Percentiles rank a stretch among this genome's conserved stretches.
Evolutionary conservation across 2,113 vertebrate genomes (phyloP).

Genomic region (Scopus umbretta): DNA sequence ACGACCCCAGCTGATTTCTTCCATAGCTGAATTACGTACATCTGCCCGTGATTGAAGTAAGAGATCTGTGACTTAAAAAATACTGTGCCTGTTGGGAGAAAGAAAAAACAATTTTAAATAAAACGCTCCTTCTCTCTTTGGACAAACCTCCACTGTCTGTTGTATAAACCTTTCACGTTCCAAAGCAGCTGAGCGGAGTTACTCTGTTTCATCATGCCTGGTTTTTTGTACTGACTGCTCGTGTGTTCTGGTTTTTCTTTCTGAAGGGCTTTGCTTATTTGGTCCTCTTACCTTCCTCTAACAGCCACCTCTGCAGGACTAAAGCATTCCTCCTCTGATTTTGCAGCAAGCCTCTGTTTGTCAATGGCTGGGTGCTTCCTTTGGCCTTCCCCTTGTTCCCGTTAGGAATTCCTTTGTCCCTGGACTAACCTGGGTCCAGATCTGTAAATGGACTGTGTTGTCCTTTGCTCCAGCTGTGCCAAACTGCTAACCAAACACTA

Average conservation of each 20-base stretch:
- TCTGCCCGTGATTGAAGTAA: background rate
- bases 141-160: background rate
- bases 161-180: background rate
- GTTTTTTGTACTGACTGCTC: background rate
- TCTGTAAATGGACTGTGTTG: background rate
- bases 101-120: background rate
- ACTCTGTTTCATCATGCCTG: background rate
- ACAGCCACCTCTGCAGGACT: background rate
- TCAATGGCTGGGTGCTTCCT: background rate
- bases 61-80: background rate
- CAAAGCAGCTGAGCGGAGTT: background rate
- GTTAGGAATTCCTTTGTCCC: background rate
- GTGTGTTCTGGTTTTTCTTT: background rate
- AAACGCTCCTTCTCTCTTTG: background rate
- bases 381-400: background rate
- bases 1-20: background rate
- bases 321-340: background rate
- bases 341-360: background rate
- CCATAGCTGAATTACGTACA: background rate
- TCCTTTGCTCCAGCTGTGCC: background rate
- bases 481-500: background rate
- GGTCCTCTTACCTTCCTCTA: background rate
- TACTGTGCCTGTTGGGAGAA: background rate
- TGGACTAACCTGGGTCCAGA: rapidly evolving
- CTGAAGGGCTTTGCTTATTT: background rate